Evolutionary conservation across 2,888 invertebrate species (phyloP).

Genomic region (Epirrita christyi): DNA sequence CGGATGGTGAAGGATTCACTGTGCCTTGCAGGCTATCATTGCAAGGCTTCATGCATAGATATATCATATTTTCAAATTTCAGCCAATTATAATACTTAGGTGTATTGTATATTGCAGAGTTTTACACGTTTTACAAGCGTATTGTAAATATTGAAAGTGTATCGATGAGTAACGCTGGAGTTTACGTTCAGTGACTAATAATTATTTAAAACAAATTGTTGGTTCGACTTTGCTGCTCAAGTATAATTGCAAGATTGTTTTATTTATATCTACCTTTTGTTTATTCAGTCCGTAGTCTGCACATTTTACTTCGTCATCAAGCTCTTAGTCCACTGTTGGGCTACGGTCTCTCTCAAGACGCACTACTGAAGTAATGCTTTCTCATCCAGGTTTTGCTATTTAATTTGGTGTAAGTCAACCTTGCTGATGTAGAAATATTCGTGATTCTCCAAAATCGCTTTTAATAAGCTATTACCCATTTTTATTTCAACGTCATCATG

Average conservation of each 20-base stretch:
- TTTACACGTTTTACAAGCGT: neutral
- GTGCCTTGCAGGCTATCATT: too few species aligned
- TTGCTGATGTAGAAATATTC: too few species aligned
- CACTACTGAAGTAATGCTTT: neutral
- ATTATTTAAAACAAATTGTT: conserved; percentile 19
- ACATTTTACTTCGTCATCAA: too few species aligned
- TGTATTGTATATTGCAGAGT: neutral
- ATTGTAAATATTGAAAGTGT: conserved; percentile 32
- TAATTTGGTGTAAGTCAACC: too few species aligned
- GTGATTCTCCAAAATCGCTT: too few species aligned
- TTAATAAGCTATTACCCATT: too few species aligned
- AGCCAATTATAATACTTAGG: too few species aligned
- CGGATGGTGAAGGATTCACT: too few species aligned
- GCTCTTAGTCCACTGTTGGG: neutral
- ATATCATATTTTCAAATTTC: too few species aligned
- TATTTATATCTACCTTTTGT: neutral
- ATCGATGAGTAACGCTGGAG: conserved; percentile 17
- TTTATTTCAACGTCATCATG: too few species aligned
- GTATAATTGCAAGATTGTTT: neutral
- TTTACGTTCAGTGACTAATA: conserved; percentile 23
- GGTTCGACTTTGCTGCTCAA: conserved; percentile 5
- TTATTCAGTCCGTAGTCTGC: neutral
- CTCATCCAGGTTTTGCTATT: too few species aligned
- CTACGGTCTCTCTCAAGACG: neutral
- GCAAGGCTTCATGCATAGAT: too few species aligned